phyloP scores from a whole-genome alignment of 2,888 invertebrate genomes.

The Romanomermis culicivorax region DNA sequence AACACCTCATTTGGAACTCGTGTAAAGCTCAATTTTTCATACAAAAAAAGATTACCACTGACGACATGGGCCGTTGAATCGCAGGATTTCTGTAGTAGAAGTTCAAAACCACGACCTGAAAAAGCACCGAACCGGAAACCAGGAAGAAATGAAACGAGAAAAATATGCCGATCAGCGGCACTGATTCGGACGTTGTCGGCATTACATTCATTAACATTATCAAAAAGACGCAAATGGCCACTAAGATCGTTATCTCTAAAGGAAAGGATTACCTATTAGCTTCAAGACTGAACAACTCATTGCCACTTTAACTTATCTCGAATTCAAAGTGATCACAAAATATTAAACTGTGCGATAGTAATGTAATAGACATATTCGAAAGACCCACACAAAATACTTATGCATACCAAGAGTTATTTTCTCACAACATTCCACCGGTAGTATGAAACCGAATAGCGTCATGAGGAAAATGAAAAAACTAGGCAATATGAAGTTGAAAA shows the following conservation, averaged over 20 bases:
- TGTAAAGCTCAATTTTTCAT: no score
- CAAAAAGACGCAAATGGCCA: constrained; percentile 92
- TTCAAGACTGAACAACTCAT: no score
- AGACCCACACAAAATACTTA: no score
- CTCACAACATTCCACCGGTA: constrained; percentile 93
- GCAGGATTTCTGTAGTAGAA: constrained; percentile 9
- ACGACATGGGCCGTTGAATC: neutral
- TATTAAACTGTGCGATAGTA: no score
- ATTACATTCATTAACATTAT: constrained; percentile 92
- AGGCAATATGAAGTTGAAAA: constrained; percentile 93
- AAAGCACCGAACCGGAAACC: constrained; percentile 11
- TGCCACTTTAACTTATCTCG: no score
- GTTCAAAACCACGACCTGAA: constrained; percentile 12
- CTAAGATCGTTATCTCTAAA: constrained; percentile 31
- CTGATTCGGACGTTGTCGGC: constrained; percentile 84
- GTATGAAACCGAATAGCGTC: constrained; percentile 84
- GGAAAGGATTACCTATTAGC: no score
- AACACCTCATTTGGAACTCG: no score
- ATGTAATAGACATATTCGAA: no score
- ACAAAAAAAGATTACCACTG: neutral
- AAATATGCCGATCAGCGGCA: constrained; percentile 8
- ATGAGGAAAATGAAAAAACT: constrained; percentile 93
- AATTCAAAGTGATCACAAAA: neutral
- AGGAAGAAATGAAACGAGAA: constrained; percentile 10
- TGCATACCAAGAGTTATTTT: constrained; percentile 76